Percentiles rank a stretch among this genome's conserved stretches.
These are phyloP conservation scores for Lateolabrax maculatus DNA, from an alignment of 2,797 vertebrate genomes.

Conservation along the genomic window DNA sequence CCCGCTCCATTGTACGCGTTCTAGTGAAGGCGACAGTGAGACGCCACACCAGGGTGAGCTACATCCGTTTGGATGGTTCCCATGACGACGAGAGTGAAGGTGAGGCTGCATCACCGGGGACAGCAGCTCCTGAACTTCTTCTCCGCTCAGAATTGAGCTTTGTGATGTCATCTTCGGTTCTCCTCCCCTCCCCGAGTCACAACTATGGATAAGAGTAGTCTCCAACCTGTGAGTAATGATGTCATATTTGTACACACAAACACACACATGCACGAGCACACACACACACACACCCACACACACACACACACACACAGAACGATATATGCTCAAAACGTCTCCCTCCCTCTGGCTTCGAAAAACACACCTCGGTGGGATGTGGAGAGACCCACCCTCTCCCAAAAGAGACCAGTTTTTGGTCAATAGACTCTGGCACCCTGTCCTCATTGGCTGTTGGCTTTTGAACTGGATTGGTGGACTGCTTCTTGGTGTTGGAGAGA, in stretches of 20 bases:
- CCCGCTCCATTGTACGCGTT: slow-evolving; percentile 82
- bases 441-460: slow-evolving; percentile 74
- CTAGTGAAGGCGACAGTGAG: slow-evolving; percentile 85
- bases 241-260: slow-evolving; percentile 86
- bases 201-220: slow-evolving; percentile 86
- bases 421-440: slow-evolving; percentile 65
- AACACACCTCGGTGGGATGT: slow-evolving; percentile 69
- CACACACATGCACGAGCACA: slow-evolving; percentile 56
- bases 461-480: slow-evolving; percentile 78
- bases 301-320: slow-evolving; percentile 53
- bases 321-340: slow-evolving; percentile 81
- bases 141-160: slow-evolving; percentile 88
- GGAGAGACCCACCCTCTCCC: slow-evolving; percentile 64
- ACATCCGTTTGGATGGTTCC: slow-evolving; percentile 81
- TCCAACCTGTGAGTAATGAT: slow-evolving; percentile 90
- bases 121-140: slow-evolving; percentile 80
- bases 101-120: slow-evolving; percentile 71
- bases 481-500: slow-evolving; percentile 73
- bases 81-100: slow-evolving; percentile 78
- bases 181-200: slow-evolving; percentile 85
- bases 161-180: slow-evolving; percentile 88
- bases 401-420: slow-evolving; percentile 71
- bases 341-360: slow-evolving; percentile 86
- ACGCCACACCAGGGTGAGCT: slow-evolving; percentile 86
- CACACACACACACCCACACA: slow-evolving; percentile 48